A percentile compares a stretch with the other conserved stretches of the same genome.
phyloP scores from a whole-genome alignment of 2,113 vertebrate genomes.

The Urocynchramus pylzowi region DNA sequence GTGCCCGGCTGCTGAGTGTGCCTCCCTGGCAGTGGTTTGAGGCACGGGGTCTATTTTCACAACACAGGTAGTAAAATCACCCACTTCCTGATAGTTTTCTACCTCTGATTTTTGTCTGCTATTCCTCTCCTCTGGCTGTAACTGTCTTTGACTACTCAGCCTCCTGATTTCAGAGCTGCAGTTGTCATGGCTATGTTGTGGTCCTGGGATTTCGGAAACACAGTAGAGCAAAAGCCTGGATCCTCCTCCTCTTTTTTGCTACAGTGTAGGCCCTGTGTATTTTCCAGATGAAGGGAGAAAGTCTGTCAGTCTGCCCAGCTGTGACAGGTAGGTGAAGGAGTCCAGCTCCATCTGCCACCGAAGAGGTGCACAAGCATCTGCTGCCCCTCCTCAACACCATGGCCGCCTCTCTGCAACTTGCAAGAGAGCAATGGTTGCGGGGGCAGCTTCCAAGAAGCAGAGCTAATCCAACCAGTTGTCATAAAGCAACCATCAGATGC shows the following conservation, averaged over 20 bases:
- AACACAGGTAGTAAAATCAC: background rate
- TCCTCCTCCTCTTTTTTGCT: background rate
- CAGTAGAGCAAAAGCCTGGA: background rate
- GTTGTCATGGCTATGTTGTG: background rate
- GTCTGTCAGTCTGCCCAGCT: background rate
- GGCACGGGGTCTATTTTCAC: background rate
- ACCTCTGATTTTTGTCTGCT: background rate
- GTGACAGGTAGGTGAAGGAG: background rate
- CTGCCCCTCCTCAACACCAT: background rate
- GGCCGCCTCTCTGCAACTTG: background rate
- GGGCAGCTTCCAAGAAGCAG: background rate
- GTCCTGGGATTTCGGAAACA: background rate
- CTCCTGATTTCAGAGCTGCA: background rate
- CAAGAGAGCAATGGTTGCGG: background rate
- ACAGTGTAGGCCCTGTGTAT: rapidly evolving
- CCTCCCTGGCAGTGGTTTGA: background rate
- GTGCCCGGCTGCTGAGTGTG: background rate
- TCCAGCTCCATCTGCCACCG: background rate
- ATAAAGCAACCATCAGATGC: background rate
- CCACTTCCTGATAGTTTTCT: background rate
- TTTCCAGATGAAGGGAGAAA: background rate
- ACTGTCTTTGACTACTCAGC: background rate
- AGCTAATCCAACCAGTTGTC: background rate
- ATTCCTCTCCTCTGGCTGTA: background rate
- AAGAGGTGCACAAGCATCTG: background rate